These are phyloP conservation scores for Poeciliopsis infans DNA, from an alignment of 2,797 vertebrate genomes.

Conservation along the genomic window DNA sequence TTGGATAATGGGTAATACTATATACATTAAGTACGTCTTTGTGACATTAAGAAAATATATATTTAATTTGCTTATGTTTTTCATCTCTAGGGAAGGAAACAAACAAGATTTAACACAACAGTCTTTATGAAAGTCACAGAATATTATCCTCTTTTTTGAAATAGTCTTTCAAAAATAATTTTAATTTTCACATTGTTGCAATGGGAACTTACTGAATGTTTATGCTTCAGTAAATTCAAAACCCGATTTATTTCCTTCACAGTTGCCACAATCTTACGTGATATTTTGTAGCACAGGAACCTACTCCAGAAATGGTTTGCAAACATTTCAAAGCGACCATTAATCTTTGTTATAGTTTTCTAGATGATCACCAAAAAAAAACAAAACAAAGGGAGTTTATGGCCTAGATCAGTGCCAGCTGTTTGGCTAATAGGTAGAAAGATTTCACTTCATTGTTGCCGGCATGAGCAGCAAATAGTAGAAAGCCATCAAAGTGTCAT, in stretches of 20 bases:
- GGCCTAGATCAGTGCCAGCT: background rate
- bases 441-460: background rate
- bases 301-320: background rate
- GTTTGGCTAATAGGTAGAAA: background rate
- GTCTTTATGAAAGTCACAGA: background rate
- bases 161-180: background rate
- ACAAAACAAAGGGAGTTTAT: background rate
- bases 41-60: background rate
- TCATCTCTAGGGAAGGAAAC: background rate
- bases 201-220: background rate
- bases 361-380: background rate
- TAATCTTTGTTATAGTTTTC: background rate
- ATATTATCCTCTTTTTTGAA: slow-evolving; percentile 1
- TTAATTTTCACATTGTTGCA: background rate
- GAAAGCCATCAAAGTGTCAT: background rate
- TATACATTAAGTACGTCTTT: background rate
- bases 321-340: background rate
- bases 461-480: background rate
- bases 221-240: background rate
- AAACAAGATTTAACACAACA: background rate
- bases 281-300: background rate
- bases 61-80: background rate
- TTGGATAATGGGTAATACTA: background rate
- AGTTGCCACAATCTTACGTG: background rate
- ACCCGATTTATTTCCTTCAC: background rate